phyloP scores from a whole-genome alignment of 2,113 vertebrate species.

The Takifugu bimaculatus region DNA sequence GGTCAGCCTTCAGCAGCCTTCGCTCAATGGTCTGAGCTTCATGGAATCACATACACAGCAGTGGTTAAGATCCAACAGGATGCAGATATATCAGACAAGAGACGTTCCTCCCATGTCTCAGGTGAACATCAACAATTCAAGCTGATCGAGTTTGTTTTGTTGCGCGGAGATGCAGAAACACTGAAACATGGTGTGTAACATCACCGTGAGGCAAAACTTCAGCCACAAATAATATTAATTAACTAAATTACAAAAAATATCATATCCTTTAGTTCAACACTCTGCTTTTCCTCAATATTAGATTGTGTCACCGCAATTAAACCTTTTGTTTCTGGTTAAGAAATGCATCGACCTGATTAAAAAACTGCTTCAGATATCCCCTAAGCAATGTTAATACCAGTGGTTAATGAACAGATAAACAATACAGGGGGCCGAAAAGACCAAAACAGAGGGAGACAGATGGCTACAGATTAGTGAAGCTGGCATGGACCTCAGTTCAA shows the following conservation, averaged over 20 bases:
- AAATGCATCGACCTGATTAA: slow-evolving; percentile 1
- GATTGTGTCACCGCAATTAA: background rate
- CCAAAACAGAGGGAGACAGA: slow-evolving; percentile 30
- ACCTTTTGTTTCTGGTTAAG: background rate
- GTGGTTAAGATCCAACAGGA: background rate
- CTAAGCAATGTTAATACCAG: background rate
- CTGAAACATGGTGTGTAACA: background rate
- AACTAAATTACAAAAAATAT: background rate
- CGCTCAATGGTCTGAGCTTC: slow-evolving; percentile 88
- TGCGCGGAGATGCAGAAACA: background rate
- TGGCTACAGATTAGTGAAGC: slow-evolving; percentile 23
- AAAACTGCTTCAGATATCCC: background rate
- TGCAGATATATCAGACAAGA: background rate
- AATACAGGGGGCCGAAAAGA: slow-evolving; percentile 8
- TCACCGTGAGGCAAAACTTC: background rate
- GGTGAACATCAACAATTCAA: too few relatives aligned
- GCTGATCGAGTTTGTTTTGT: background rate
- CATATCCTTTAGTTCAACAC: slow-evolving; percentile 3
- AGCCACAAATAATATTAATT: slow-evolving; percentile 8
- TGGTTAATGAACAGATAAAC: slow-evolving; percentile 6
- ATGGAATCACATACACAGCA: slow-evolving; percentile 21
- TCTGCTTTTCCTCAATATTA: background rate
- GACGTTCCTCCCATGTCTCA: background rate
- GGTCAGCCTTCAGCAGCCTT: slow-evolving; percentile 90
- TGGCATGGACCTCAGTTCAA: slow-evolving; percentile 16